phyloP scores from a whole-genome alignment of 2,888 invertebrate genomes.

The Ichneumon xanthorius region DNA sequence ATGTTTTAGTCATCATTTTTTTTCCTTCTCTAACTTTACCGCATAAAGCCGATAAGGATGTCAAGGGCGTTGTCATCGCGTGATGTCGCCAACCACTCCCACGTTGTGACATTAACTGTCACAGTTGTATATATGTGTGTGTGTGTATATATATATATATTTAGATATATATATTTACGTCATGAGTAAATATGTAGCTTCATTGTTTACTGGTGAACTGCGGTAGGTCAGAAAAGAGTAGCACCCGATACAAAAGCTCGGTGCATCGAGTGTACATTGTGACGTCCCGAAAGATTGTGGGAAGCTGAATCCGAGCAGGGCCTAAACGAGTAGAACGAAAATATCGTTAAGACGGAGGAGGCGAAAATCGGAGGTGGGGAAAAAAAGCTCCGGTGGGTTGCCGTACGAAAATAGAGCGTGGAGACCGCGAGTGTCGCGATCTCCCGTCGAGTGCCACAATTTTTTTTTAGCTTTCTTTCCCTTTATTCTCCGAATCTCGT shows the following conservation, averaged over 20 bases:
- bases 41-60: background rate
- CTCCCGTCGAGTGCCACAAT: slow-evolving; percentile 13
- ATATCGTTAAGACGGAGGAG: slow-evolving; percentile 50
- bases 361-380: slow-evolving; percentile 45
- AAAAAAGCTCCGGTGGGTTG: slow-evolving; percentile 45
- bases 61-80: background rate
- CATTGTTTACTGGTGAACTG: slow-evolving; percentile 10
- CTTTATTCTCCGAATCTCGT: background rate
- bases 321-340: slow-evolving; percentile 55
- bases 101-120: slow-evolving; percentile 2
- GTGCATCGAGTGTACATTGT: slow-evolving; percentile 46
- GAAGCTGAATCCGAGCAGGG: background rate
- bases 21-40: background rate
- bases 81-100: background rate
- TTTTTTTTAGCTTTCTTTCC: slow-evolving; percentile 50
- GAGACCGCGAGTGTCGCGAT: slow-evolving; percentile 56
- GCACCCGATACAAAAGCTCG: slow-evolving; percentile 17
- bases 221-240: background rate
- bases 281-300: slow-evolving; percentile 25
- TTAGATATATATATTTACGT: too few relatives aligned
- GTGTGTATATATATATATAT: too few relatives aligned
- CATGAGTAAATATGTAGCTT: slow-evolving; percentile 27
- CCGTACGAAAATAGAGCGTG: slow-evolving; percentile 63
- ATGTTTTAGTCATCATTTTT: background rate
- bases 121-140: slow-evolving; percentile 3